A percentile compares a stretch with the other conserved stretches of the same genome.
Evolutionary conservation across 2,797 vertebrate genomes (phyloP).

Genomic region (Sternotherus odoratus): DNA sequence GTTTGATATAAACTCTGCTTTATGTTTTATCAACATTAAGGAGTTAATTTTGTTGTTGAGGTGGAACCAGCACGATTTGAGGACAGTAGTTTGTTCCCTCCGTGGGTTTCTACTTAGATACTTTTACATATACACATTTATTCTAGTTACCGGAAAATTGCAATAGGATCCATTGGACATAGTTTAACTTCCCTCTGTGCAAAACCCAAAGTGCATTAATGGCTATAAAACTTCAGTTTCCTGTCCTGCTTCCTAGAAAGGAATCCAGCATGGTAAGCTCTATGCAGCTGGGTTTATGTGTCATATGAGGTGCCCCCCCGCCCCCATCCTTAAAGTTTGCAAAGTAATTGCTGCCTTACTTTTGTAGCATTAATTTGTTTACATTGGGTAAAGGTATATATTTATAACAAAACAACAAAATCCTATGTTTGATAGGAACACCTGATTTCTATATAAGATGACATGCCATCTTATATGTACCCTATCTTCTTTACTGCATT

Average conservation of each 20-base stretch:
- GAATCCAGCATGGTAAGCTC: background rate
- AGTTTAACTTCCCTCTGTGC: background rate
- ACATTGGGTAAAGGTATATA: constrained; percentile 24
- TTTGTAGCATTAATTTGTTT: constrained; percentile 42
- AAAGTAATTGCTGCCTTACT: constrained; percentile 1
- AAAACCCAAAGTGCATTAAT: background rate
- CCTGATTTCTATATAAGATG: background rate
- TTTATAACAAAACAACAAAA: constrained; percentile 31
- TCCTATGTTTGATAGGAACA: background rate
- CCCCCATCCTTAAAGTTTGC: background rate
- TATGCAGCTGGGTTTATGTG: constrained; percentile 43
- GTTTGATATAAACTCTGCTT: background rate
- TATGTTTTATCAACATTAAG: background rate
- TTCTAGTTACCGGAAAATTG: background rate
- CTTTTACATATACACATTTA: background rate
- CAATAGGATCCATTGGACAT: background rate
- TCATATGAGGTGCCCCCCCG: background rate
- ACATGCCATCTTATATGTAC: background rate
- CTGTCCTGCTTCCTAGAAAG: constrained; percentile 18
- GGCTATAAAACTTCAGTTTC: constrained; percentile 13
- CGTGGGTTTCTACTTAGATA: background rate
- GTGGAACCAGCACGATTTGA: background rate
- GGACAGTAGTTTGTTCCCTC: background rate
- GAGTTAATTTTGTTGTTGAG: background rate
- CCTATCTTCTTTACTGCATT: background rate